These are phyloP conservation scores for Cotesia typhae DNA, from an alignment of 1,140 invertebrate species.

Conservation along the genomic window DNA sequence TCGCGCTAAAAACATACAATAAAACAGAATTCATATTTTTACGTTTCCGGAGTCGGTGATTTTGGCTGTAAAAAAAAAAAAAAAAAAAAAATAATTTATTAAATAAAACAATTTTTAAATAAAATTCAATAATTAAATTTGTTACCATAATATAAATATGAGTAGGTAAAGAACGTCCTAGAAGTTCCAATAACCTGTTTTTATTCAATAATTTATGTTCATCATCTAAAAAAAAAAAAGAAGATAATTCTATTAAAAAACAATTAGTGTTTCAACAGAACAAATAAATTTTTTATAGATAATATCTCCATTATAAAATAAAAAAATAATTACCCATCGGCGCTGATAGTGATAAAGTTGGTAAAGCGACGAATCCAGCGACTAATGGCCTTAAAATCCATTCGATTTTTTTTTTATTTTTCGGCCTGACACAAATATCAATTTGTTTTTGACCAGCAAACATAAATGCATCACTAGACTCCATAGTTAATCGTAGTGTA, in stretches of 20 bases:
- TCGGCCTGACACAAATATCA: slow-evolving; percentile 69
- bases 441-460: slow-evolving; percentile 88
- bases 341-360: slow-evolving; percentile 65
- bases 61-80: slow-evolving; percentile 53
- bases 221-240: slow-evolving; percentile 51
- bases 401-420: slow-evolving; percentile 66
- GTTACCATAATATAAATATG: slow-evolving; percentile 72
- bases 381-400: slow-evolving; percentile 72
- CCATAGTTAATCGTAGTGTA: slow-evolving; percentile 78
- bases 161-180: slow-evolving; percentile 70
- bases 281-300: not conserved
- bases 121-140: not conserved
- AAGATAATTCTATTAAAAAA: slow-evolving; percentile 1
- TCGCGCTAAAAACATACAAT: no score
- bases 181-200: slow-evolving; percentile 63
- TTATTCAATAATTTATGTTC: slow-evolving; percentile 57
- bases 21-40: slow-evolving; percentile 1
- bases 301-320: not conserved
- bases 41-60: slow-evolving; percentile 51
- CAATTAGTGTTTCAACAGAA: not conserved
- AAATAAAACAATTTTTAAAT: slow-evolving; percentile 16
- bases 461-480: slow-evolving; percentile 88
- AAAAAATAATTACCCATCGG: slow-evolving; percentile 55
- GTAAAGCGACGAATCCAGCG: slow-evolving; percentile 70
- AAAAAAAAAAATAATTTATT: not conserved